These are phyloP conservation scores for Thunnus thynnus DNA, from an alignment of 2,113 vertebrate genomes.

Conservation along the genomic window DNA sequence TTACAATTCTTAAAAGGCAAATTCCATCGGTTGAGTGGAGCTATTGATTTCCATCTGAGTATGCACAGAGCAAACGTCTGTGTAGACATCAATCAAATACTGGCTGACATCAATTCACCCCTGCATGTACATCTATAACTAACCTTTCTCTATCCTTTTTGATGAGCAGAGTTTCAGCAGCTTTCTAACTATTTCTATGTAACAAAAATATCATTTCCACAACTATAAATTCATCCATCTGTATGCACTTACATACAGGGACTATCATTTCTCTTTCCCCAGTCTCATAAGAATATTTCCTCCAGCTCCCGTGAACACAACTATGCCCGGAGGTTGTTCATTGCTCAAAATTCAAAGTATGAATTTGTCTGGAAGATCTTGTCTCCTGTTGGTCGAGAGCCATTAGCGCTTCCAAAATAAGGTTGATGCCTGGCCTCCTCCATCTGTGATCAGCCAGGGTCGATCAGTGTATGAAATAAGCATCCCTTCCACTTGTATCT, in stretches of 20 bases:
- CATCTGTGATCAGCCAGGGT: slow-evolving; percentile 39
- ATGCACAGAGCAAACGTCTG: slow-evolving; percentile 58
- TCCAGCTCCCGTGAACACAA: neutral
- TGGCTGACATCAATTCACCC: slow-evolving; percentile 63
- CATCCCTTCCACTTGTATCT: slow-evolving; percentile 50
- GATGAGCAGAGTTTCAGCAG: slow-evolving; percentile 45
- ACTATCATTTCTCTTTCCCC: slow-evolving; percentile 1
- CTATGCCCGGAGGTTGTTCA: slow-evolving; percentile 39
- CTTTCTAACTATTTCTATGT: slow-evolving; percentile 19
- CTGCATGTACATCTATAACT: slow-evolving; percentile 29
- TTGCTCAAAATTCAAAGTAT: slow-evolving; percentile 34
- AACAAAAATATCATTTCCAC: slow-evolving; percentile 47
- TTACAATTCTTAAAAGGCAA: slow-evolving; percentile 68
- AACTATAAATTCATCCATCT: slow-evolving; percentile 22
- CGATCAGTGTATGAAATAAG: slow-evolving; percentile 46
- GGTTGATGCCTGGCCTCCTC: slow-evolving; percentile 54
- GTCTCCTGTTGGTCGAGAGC: slow-evolving; percentile 55
- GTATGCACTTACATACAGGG: slow-evolving; percentile 31
- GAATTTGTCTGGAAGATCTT: slow-evolving; percentile 34
- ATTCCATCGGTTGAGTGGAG: slow-evolving; percentile 68
- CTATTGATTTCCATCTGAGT: slow-evolving; percentile 75
- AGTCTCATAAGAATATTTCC: slow-evolving; percentile 39
- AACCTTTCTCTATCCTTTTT: slow-evolving; percentile 34
- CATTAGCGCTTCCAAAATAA: slow-evolving; percentile 41
- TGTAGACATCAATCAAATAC: slow-evolving; percentile 62